phyloP scores from a whole-genome alignment of 2,797 vertebrate genomes.

The Apogon hyalosoma region DNA sequence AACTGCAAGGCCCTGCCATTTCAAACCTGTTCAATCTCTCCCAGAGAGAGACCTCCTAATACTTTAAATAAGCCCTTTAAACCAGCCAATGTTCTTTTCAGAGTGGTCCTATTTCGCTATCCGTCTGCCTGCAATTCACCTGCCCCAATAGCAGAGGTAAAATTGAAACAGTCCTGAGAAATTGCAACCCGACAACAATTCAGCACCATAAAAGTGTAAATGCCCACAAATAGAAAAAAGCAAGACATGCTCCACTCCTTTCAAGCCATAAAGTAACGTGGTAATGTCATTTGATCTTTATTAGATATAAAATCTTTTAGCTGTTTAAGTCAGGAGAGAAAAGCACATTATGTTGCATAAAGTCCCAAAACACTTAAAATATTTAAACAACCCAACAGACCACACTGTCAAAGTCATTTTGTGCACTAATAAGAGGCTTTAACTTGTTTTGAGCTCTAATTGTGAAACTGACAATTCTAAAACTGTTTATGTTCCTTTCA shows the following conservation, averaged over 20 bases:
- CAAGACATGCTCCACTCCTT: conserved; percentile 21
- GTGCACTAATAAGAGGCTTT: neutral
- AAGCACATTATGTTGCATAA: neutral
- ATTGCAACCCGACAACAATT: conserved; percentile 65
- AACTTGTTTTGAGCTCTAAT: neutral
- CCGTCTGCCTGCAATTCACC: conserved; percentile 65
- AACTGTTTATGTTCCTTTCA: neutral
- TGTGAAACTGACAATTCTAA: neutral
- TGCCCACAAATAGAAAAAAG: conserved; percentile 56
- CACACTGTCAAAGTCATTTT: neutral
- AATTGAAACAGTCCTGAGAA: conserved; percentile 73
- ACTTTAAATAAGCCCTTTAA: conserved; percentile 80
- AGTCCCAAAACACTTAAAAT: neutral
- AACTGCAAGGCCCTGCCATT: conserved; percentile 74
- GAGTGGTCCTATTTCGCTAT: conserved; percentile 64
- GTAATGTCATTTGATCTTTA: conserved; percentile 48
- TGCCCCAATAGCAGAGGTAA: conserved; percentile 51
- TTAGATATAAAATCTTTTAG: conserved; percentile 35
- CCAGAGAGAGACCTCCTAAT: conserved; percentile 71
- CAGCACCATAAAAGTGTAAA: conserved; percentile 56
- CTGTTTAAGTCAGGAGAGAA: neutral
- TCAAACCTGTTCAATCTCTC: conserved; percentile 69
- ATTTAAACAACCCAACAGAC: neutral
- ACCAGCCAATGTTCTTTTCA: conserved; percentile 79
- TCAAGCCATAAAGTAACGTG: conserved; percentile 8